Percentiles rank a stretch among this genome's conserved stretches.
Evolutionary conservation across 2,113 vertebrate genomes (phyloP).

Genomic region (Eclectus roratus): DNA sequence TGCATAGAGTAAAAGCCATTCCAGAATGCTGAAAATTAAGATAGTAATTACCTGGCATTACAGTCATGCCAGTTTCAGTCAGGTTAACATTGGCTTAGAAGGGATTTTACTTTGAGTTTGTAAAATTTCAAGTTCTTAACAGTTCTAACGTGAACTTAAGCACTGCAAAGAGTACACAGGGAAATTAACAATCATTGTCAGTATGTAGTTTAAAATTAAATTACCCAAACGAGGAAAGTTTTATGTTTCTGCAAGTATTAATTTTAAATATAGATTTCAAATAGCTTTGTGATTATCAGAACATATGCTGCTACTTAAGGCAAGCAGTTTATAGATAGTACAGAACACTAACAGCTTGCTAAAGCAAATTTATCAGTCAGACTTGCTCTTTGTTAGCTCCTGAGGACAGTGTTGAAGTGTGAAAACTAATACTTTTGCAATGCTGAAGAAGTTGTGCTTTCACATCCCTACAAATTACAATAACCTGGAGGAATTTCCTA

Average conservation of each 20-base stretch:
- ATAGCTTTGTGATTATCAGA: not conserved
- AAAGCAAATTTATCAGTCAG: not conserved
- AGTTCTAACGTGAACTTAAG: not conserved
- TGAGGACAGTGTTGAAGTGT: not conserved
- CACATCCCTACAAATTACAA: not conserved
- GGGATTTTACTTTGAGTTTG: not conserved
- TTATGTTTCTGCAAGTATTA: not conserved
- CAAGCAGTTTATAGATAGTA: not conserved
- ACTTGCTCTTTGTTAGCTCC: not conserved
- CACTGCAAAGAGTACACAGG: not conserved
- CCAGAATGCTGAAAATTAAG: not conserved
- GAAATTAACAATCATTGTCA: not conserved
- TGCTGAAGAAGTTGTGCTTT: not conserved
- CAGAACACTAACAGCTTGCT: not conserved
- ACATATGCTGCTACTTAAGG: conserved; percentile 7
- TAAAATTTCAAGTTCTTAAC: not conserved
- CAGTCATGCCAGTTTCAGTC: not conserved
- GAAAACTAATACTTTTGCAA: not conserved
- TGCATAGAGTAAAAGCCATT: not conserved
- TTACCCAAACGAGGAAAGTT: not conserved
- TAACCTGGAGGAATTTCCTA: not conserved
- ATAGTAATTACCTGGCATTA: not conserved
- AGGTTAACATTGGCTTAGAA: not conserved
- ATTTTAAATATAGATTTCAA: not conserved
- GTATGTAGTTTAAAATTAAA: not conserved